These are phyloP conservation scores for Sarcophilus harrisii DNA, from an alignment of 2,797 vertebrate species.

Conservation along the genomic window DNA sequence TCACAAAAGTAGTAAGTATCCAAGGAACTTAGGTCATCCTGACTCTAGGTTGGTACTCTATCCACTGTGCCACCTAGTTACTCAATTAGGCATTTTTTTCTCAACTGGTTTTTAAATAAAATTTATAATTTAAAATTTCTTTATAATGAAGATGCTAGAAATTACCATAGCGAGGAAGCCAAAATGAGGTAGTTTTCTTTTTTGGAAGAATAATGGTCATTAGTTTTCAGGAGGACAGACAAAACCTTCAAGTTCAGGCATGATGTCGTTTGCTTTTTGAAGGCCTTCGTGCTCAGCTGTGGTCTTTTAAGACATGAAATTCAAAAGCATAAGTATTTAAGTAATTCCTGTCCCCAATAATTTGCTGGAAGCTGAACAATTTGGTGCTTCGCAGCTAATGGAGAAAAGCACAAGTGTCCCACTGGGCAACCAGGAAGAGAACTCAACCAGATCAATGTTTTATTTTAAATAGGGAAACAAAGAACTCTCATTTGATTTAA, in stretches of 20 bases:
- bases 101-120: neutral
- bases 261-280: neutral
- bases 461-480: neutral
- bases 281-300: neutral
- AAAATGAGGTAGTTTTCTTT: neutral
- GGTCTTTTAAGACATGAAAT: neutral
- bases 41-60: neutral
- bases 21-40: neutral
- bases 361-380: neutral
- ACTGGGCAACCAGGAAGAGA: neutral
- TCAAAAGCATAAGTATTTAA: neutral
- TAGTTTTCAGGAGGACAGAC: neutral
- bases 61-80: neutral
- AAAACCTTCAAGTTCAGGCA: neutral
- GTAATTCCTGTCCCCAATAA: neutral
- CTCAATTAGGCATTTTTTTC: neutral
- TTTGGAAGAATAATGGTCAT: neutral
- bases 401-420: neutral
- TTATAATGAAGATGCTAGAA: neutral
- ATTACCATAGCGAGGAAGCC: neutral
- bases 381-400: neutral
- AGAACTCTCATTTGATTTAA: slow-evolving; percentile 14
- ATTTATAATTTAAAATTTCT: neutral
- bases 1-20: neutral
- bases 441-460: neutral